Evolutionary conservation across 2,797 vertebrate species (phyloP), one percentile per base, ranked within the genome.

Genomic region (Ceryle rudis): DNA sequence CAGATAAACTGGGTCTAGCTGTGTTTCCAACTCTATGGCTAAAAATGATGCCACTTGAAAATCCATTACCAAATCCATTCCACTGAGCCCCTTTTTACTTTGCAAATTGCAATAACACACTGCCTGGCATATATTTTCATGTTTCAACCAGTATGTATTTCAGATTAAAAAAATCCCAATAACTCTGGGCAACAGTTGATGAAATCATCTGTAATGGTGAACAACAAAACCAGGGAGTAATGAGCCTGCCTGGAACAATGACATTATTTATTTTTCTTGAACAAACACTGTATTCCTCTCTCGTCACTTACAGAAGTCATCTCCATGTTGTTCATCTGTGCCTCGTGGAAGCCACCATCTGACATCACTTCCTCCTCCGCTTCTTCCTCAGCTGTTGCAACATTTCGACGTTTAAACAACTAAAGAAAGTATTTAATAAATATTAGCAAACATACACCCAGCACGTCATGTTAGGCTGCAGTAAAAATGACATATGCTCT

Each of bases 381-480:
- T 92, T 98, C 96, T 91, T 99, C 99, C 80, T 99, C 99, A 95
- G 99, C 99, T 25, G 99, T 99, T 77, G 99, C 99, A 95, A 99
- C 99, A 98, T 99, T 99, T 97, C 99, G 99, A 90, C 99, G 98
- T 95, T 99, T 99, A 91, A 99, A 99, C 95, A 99, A 98, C 99
- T 99, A 67, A 74, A 95, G 77, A 96, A 47, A 75, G 14, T 2
- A 69, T 61, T 91, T 77, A 41, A 46, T 35, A 44, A 5, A 17
- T 44, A 69, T 2, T 2, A 67, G 41, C 12, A 0, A 78, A 19
- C 5, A 52, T 6, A 71, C 8, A 29, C 25, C 37, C 23, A 71
- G 42, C 11, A 62, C 1, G 4, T 21, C 44, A 21, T 1, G 0
- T 21, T 20, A 83, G 44, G 15, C 20, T 69, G 52, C 28, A 84